These are phyloP conservation scores for Pseudomyrmex cubaensis DNA, from an alignment of 1,140 invertebrate species.

Conservation along the genomic window DNA sequence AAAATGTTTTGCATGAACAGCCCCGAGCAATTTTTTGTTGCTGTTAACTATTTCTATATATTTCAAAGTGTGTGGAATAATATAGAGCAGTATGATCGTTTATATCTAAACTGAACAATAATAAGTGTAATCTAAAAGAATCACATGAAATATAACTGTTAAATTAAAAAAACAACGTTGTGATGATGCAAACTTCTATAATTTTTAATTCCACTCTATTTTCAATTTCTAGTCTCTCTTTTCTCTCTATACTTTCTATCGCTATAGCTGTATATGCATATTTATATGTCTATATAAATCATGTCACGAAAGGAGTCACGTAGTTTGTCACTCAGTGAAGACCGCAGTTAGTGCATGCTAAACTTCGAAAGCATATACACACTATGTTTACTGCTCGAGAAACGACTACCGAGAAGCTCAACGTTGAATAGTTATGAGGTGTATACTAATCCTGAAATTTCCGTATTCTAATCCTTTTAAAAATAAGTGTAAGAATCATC, in stretches of 20 bases:
- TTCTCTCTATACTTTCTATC: neutral
- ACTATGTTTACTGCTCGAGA: constrained; percentile 53
- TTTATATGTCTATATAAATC: constrained; percentile 52
- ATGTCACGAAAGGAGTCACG: constrained; percentile 41
- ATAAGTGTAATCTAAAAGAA: neutral
- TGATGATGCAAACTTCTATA: too few species aligned
- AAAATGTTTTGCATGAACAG: constrained; percentile 33
- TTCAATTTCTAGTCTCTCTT: too few species aligned
- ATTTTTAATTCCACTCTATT: too few species aligned
- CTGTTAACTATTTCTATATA: neutral
- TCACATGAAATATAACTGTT: neutral
- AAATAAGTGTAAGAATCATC: neutral
- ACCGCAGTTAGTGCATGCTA: constrained; percentile 59
- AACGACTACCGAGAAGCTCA: constrained; percentile 52
- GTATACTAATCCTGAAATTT: constrained; percentile 26
- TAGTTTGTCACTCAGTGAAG: constrained; percentile 52
- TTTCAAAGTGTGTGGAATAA: neutral
- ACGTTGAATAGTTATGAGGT: constrained; percentile 44
- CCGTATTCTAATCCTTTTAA: constrained; percentile 33
- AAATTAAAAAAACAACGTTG: neutral
- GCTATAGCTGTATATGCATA: too few species aligned
- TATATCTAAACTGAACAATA: neutral
- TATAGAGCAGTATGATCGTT: constrained; percentile 3
- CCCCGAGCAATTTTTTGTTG: constrained; percentile 13
- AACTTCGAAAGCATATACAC: constrained; percentile 49